Conservation (phyloP, 1,140 invertebrate species). For the Olivierus martensii region DNA sequence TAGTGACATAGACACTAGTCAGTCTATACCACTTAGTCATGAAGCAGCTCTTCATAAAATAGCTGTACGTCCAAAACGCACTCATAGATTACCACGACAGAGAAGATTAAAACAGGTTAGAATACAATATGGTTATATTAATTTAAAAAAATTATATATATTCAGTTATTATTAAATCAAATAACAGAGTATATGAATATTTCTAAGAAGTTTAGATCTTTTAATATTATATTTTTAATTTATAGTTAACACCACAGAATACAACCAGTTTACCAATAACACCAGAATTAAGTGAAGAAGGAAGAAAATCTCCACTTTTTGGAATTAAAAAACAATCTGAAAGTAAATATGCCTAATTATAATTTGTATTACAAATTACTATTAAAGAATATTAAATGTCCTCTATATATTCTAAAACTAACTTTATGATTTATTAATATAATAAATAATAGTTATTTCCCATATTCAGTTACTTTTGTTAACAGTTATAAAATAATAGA, state of each 20-base stretch:
- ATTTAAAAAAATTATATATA: too few relatives aligned
- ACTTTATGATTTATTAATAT: too few relatives aligned
- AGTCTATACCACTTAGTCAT: slow-evolving; percentile 47
- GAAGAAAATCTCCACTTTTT: not conserved
- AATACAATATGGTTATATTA: not conserved
- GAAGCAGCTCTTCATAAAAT: slow-evolving; percentile 63
- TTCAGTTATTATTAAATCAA: too few relatives aligned
- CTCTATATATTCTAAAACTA: too few relatives aligned
- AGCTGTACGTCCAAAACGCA: slow-evolving; percentile 54
- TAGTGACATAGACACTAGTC: slow-evolving; percentile 22
- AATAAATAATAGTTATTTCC: too few relatives aligned
- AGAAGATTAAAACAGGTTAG: slow-evolving; percentile 28
- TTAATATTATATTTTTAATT: not conserved
- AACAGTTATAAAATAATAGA: too few relatives aligned
- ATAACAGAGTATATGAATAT: too few relatives aligned
- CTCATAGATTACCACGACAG: slow-evolving; percentile 46
- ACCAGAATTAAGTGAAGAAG: not conserved
- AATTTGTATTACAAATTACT: too few relatives aligned
- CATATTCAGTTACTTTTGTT: too few relatives aligned
- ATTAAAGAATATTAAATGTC: too few relatives aligned
- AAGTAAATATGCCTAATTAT: too few relatives aligned
- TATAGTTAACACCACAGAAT: not conserved
- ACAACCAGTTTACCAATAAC: not conserved
- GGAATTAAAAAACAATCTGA: not conserved
- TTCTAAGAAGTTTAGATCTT: too few relatives aligned